A percentile compares a stretch with the other conserved stretches of the same genome.
These are phyloP conservation scores for Volucella inflata DNA, from an alignment of 2,888 invertebrate species.

Conservation along the genomic window DNA sequence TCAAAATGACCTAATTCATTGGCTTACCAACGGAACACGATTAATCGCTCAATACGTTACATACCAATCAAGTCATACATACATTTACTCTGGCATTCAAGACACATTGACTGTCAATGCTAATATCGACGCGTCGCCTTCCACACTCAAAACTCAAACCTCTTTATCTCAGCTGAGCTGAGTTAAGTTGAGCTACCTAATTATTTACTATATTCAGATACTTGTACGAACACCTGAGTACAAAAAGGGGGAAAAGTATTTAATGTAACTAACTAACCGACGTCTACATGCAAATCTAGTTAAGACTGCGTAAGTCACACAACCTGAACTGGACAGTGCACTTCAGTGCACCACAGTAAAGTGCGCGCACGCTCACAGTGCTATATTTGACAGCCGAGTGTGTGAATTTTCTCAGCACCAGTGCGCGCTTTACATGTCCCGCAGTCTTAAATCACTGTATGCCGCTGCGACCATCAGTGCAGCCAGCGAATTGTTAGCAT, in stretches of 20 bases:
- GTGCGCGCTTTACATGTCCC: conserved; percentile 19
- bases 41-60: conserved; percentile 69
- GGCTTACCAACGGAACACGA: conserved; percentile 53
- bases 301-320: conserved; percentile 69
- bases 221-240: neutral
- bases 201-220: conserved; percentile 53
- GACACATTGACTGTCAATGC: conserved; percentile 72
- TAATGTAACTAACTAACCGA: conserved; percentile 67
- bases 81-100: conserved; percentile 58
- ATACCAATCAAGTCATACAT: conserved; percentile 67
- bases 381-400: conserved; percentile 57
- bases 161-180: neutral
- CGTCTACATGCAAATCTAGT: conserved; percentile 74
- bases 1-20: conserved; percentile 64
- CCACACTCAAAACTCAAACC: conserved; percentile 18
- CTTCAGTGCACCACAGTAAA: no score
- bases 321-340: conserved; percentile 11
- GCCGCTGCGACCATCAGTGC: conserved; percentile 16
- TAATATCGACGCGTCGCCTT: conserved; percentile 42
- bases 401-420: conserved; percentile 68
- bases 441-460: conserved; percentile 3
- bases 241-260: conserved; percentile 53
- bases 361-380: neutral
- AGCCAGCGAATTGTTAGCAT: conserved; percentile 62
- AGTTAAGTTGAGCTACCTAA: conserved; percentile 33